These are phyloP conservation scores for Sialia sialis DNA, from an alignment of 2,113 vertebrate genomes.

Conservation along the genomic window DNA sequence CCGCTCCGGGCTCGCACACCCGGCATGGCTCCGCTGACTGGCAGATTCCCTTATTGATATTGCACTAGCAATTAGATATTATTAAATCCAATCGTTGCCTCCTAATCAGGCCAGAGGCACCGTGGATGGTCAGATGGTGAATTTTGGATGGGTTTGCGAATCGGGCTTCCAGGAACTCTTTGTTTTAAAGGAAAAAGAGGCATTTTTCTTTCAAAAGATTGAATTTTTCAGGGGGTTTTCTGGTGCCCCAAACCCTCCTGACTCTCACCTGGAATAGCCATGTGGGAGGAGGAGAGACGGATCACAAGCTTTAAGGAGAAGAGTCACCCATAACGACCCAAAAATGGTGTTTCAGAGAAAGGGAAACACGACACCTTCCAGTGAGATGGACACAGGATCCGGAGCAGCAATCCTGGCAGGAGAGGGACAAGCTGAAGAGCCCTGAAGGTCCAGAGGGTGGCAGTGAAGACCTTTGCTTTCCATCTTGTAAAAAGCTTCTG, in stretches of 20 bases:
- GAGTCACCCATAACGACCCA: neutral
- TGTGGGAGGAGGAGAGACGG: accelerated
- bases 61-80: neutral
- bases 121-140: neutral
- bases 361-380: neutral
- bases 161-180: neutral
- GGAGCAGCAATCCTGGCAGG: neutral
- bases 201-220: neutral
- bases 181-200: neutral
- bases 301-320: neutral
- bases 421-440: neutral
- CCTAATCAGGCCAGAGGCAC: neutral
- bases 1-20: accelerated
- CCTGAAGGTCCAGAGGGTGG: neutral
- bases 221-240: neutral
- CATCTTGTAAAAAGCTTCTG: neutral
- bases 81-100: neutral
- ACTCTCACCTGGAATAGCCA: neutral
- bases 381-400: neutral
- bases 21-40: neutral
- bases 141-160: neutral
- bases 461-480: neutral
- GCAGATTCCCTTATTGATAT: neutral
- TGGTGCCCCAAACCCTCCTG: neutral
- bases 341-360: neutral